Evolutionary conservation across 2,797 vertebrate species (phyloP), one percentile per base, ranked within the genome.

Genomic region (Pseudopleuronectes americanus): DNA sequence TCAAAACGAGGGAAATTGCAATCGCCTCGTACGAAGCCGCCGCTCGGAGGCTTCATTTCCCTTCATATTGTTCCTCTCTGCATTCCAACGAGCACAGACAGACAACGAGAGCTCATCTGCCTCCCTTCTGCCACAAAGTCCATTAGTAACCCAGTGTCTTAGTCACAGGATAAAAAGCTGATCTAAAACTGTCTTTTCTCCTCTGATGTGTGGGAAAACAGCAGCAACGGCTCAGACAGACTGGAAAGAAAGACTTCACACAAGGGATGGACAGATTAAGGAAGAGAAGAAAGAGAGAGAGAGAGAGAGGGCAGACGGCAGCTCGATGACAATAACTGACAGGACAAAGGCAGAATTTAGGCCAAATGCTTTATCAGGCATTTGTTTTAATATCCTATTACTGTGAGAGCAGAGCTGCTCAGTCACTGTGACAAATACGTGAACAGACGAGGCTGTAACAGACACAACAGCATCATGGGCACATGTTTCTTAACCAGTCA

Each of bases 1-100:
- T 74, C 21, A 74, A 76, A 71, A 77, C 1, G 8, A 36, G 85
- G 84, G 82, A 92, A 89, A 89, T 81, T 84, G 78, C 60, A 57
- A 77, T 21, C 1, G 56, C 31, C 60, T 31, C 22, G 65, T 63
- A 66, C 57, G 65, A 82, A 86, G 57, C 57, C 43, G 13, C 38
- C 2, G 81, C 75, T 81, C 28, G 38, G 31, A 85, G 83, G 75
- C 77, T 84, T 90, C 57, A 87, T 85, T 90, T 88, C 84, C 84
- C 68, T 28, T 57, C 45, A 6, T 23, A 26, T 28, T 24, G 21
- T 61, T 60, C 14, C 24, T 51, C 36, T 85, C 19, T 69, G 73
- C 19, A 52, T 79, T 59, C 17, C 59, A 74, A 36, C 57, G 63
- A 79, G 49, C 24, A 36, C 26, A 49, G 62, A 69, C 22, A 63